These are phyloP conservation scores for Acipenser oxyrinchus DNA, from an alignment of 2,797 vertebrate genomes.

Conservation along the genomic window DNA sequence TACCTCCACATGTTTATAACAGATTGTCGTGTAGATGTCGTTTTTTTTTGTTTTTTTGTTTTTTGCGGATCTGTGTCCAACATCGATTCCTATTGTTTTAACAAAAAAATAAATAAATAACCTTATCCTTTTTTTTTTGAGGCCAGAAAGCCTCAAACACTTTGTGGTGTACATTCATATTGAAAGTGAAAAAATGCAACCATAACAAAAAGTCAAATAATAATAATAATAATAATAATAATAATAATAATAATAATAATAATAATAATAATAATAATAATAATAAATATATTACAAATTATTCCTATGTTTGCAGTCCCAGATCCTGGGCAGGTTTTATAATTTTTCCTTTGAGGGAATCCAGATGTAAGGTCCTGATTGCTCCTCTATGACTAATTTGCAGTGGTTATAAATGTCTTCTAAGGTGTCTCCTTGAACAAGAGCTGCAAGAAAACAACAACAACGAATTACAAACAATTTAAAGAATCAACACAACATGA, in stretches of 20 bases:
- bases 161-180: constrained; percentile 89
- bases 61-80: constrained; percentile 23
- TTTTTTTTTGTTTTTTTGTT: constrained; percentile 14
- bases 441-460: constrained; percentile 60
- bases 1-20: constrained; percentile 17
- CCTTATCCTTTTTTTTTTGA: constrained; percentile 26
- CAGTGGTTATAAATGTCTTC: constrained; percentile 97
- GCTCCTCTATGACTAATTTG: constrained; percentile 97
- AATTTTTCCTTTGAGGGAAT: constrained; percentile 97
- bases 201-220: constrained; percentile 65
- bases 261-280: constrained; percentile 49
- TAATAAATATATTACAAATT: constrained; percentile 66
- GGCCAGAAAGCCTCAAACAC: constrained; percentile 56
- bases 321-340: constrained; percentile 67
- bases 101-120: constrained; percentile 35
- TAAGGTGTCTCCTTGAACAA: constrained; percentile 96
- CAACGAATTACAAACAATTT: too few relatives aligned
- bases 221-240: constrained; percentile 50
- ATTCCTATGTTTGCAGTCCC: constrained; percentile 67
- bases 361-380: constrained; percentile 98
- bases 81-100: constrained; percentile 23
- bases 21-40: constrained; percentile 12
- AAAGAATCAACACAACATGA: too few relatives aligned
- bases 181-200: constrained; percentile 75
- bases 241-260: constrained; percentile 44